Conservation (phyloP, 2,888 invertebrate genomes). For the Himalopsyche kuldschensis region DNA sequence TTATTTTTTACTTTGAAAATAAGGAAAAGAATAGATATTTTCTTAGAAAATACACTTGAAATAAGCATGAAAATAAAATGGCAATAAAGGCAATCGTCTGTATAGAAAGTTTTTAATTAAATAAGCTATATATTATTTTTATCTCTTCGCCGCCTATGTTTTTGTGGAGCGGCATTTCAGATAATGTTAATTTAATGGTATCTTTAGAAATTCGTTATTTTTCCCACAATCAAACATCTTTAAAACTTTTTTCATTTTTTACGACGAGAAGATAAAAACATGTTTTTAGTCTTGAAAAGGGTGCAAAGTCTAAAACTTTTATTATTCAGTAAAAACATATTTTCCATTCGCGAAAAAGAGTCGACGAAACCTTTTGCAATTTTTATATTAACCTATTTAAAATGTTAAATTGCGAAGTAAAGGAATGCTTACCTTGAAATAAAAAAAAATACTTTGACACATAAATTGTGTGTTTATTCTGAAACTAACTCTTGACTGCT, state of each 20-base stretch:
- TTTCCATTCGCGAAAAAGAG: not conserved
- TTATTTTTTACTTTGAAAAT: no score
- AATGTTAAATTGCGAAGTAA: no score
- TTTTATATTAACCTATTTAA: not conserved
- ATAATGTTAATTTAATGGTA: not conserved
- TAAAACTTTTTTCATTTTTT: constrained; percentile 27
- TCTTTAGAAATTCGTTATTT: constrained; percentile 3
- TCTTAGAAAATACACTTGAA: no score
- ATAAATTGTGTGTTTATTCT: no score
- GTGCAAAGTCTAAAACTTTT: not conserved
- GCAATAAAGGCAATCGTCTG: not conserved
- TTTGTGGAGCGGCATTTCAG: not conserved
- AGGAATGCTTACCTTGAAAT: no score
- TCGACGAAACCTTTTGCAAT: not conserved
- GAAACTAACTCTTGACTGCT: no score
- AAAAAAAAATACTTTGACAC: no score
- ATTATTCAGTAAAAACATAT: not conserved
- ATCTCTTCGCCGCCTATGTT: not conserved
- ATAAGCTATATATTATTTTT: not conserved
- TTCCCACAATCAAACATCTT: constrained; percentile 11
- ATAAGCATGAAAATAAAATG: no score
- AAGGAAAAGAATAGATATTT: no score
- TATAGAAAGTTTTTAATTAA: not conserved
- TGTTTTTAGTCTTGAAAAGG: constrained; percentile 7
- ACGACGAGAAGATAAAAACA: constrained; percentile 16